Evolutionary conservation across 2,888 invertebrate genomes (phyloP), one percentile per base, ranked within the genome.

Genomic region (Apotomis capreana): DNA sequence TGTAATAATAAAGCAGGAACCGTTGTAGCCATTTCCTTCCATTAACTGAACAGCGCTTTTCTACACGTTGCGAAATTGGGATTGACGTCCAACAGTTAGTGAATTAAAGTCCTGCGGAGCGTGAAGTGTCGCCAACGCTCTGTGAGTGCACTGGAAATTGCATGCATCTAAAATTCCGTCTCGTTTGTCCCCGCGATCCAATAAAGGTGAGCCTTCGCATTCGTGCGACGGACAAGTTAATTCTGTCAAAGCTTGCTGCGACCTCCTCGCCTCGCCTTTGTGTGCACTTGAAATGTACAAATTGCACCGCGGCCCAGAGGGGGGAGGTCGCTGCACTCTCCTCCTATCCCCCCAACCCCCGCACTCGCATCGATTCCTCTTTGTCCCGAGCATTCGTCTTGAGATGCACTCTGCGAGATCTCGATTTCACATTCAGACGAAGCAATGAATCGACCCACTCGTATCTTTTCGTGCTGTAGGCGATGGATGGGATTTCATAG

Each of bases 261-360:
- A 91, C 89, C 91, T 90, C 87, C 87, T 89, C 90, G 89, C 88
- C 83, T 88, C 84, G 91, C 90, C 90, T 93, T 92, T 92, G 92
- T 92, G 88, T 90, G 91, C 90, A 91, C 91, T 93, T 92, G 92
- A 93, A 92, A 92, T 91, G 92, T 92, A 93, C 92, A 92, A 93
- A 92, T 93, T 92, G 92, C 94, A 92, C 87, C 87, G 89, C 88
- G 88, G 86, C 85, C 83, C 83, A 86, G 80, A 78, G 84, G 88
- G 87, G 81, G 88, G 87, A 88, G 91, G 90, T 89, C 89, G 87
- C 84, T 89, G 89, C 89, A 89, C 89, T 88, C 84, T 83, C 85
- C 84, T 85, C 86, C 84, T 81, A 82, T 84, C 86, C 85, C 85
- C 87, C 84, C 86, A 84, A 85, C 82, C 87, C 83, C 81, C 81